Base-by-base conservation (phyloP, 1,140 invertebrate species). In the Cyclargus thomasi region DNA sequence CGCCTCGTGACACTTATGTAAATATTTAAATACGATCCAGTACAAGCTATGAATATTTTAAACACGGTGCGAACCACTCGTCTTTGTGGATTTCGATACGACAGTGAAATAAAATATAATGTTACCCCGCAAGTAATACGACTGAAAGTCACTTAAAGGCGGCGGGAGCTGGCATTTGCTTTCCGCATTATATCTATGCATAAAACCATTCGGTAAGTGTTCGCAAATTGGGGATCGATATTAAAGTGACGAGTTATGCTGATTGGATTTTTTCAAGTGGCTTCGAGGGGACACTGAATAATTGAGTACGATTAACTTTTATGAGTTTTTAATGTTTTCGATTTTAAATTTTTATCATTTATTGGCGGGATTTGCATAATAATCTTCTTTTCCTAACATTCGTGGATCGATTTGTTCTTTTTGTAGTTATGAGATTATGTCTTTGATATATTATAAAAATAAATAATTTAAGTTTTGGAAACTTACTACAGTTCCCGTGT, bases 21-120 rank as follows among this genome's bases (percentile, higher is more conserved):
- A 91, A 91, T 91, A 91, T 91, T 91, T 91, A 91, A 91, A 91
- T 91, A 91, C 89, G 88, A 91, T 91, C 89, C 86, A 90, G 90
- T 90, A 90, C 90, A 90, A 88, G 88, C 90, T 90, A 91, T 91
- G 90, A 91, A 91, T 91, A 91, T 91, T 91, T 91, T 91, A 91
- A 88, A 86, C 83, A 86, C 82, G 80, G 85, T 85, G 84, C 85
- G 86, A 88, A 89, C 83, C 84, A 84, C 82, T 88, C 81, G 77
- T 78, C 77, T 81, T 80, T 80, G 80, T 83, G 77, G 75, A 79
- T 80, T 78, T 74, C 74, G 74, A 70, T 64, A 74, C 71, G 68
- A 73, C 80, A 84, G 82, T 83, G 78, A 85, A 79, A 80, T 70
- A 77, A 81, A 80, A 74, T 69, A 75, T 71, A 70, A 75, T 76